Evolutionary conservation across 2,797 vertebrate species (phyloP), one percentile per base, ranked within the genome.

Genomic region (Poecilia gillii): DNA sequence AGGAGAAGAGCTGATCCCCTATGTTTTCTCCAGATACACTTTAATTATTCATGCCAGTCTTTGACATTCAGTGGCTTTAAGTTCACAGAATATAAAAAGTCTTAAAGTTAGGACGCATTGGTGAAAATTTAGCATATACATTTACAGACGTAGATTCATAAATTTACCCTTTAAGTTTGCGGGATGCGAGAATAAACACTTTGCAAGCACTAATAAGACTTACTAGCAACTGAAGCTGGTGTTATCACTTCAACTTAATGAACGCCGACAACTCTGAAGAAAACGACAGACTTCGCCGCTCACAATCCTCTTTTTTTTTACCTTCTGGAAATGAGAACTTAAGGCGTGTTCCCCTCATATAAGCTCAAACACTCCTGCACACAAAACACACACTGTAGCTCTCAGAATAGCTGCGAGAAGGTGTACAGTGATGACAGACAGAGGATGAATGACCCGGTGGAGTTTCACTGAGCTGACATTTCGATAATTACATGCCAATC

Each of bases 401-500:
- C 82, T 81, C 80, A 76, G 83, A 77, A 76, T 78, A 84, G 83
- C 79, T 89, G 81, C 81, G 81, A 66, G 76, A 79, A 87, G 72
- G 81, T 82, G 78, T 81, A 59, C 70, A 80, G 85, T 9, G 70
- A 85, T 91, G 91, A 88, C 91, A 91, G 93, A 91, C 85, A 77
- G 88, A 88, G 88, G 90, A 93, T 92, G 78, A 90, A 90, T 89
- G 91, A 88, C 90, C 91, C 84, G 47, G 88, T 51, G 76, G 72
- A 91, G 87, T 87, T 86, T 88, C 87, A 86, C 81, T 79, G 86
- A 88, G 88, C 91, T 92, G 92, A 92, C 93, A 91, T 87, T 84
- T 85, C 92, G 93, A 94, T 94, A 94, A 94, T 93, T 92, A 91
- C 92, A 90, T 93, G 93, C 91, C 93, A 93, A 88, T 94, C 93